A percentile compares a stretch with the other conserved stretches of the same genome.
Conservation (phyloP, 1,140 invertebrate species). For the Rhopalosiphum maidis region DNA sequence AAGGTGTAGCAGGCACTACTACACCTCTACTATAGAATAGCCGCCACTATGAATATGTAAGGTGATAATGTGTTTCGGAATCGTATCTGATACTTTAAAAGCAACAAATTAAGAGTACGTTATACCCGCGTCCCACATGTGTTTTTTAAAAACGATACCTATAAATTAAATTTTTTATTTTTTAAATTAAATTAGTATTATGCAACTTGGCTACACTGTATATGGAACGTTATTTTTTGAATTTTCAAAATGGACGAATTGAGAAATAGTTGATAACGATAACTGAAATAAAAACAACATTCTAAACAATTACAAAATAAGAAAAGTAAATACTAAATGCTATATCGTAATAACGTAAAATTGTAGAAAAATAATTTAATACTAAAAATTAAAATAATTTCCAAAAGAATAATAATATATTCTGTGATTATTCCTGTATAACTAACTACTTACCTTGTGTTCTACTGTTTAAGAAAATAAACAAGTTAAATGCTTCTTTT, state of each 20-base stretch:
- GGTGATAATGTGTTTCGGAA: too few relatives aligned
- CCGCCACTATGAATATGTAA: too few relatives aligned
- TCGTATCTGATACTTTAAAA: too few relatives aligned
- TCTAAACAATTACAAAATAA: background rate
- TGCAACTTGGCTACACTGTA: background rate
- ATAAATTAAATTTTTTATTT: background rate
- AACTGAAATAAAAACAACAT: background rate
- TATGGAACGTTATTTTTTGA: background rate
- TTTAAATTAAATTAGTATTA: background rate
- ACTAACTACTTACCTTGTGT: background rate
- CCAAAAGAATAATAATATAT: background rate
- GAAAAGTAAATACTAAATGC: background rate
- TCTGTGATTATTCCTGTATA: too few relatives aligned
- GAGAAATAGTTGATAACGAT: constrained; percentile 1
- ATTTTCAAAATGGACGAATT: constrained; percentile 27
- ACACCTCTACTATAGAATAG: too few relatives aligned
- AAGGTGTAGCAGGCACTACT: too few relatives aligned
- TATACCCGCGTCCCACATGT: too few relatives aligned
- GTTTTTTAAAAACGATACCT: too few relatives aligned
- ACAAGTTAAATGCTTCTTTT: background rate
- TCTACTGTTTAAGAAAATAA: background rate
- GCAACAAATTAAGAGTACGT: too few relatives aligned
- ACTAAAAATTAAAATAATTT: background rate
- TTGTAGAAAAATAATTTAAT: background rate
- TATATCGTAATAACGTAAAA: too few relatives aligned